Evolutionary conservation across 1,140 invertebrate species (phyloP).

Genomic region (Harpegnathos saltator): DNA sequence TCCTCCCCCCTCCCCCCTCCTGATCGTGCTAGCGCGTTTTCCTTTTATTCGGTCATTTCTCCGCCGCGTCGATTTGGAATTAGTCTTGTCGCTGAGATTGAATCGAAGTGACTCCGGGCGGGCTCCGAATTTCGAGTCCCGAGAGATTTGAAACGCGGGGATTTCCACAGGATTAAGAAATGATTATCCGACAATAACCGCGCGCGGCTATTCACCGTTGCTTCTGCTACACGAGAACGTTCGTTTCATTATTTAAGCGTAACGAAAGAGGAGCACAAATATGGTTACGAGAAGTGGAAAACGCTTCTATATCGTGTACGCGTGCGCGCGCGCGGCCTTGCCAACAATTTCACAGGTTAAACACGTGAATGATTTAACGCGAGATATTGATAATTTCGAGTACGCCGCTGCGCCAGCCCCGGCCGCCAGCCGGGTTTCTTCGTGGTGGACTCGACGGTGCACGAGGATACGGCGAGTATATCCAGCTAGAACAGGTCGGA

Average conservation of each 20-base stretch:
- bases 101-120: background rate
- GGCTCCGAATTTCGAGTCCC: background rate
- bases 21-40: background rate
- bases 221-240: background rate
- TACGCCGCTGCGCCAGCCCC: background rate
- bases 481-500: slow-evolving; percentile 55
- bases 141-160: background rate
- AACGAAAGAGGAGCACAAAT: too few relatives aligned
- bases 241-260: too few relatives aligned
- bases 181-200: too few relatives aligned
- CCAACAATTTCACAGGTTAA: background rate
- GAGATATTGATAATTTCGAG: slow-evolving; percentile 45
- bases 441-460: slow-evolving; percentile 23
- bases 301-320: too few relatives aligned
- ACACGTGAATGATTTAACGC: slow-evolving; percentile 37
- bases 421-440: background rate
- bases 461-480: slow-evolving; percentile 51
- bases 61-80: background rate
- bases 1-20: too few relatives aligned
- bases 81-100: background rate
- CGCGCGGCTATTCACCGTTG: background rate
- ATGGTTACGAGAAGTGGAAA: too few relatives aligned
- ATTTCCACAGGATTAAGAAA: background rate
- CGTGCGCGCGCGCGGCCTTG: background rate
- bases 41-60: background rate